Evolutionary conservation across 2,797 vertebrate genomes (phyloP).

Genomic region (Gambelia wislizenii): DNA sequence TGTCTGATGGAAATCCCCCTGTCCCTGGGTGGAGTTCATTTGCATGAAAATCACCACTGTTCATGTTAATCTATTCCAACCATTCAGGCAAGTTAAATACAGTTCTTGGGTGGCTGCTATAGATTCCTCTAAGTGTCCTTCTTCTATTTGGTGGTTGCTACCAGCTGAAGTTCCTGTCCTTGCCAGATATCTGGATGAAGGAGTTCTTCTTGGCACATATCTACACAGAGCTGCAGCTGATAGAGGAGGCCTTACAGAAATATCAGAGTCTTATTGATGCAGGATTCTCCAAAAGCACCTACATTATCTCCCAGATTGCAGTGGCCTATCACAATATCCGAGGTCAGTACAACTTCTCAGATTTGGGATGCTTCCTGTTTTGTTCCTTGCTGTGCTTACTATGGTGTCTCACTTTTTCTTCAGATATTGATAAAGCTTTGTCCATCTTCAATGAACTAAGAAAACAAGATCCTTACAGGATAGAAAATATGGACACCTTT

Average conservation of each 20-base stretch:
- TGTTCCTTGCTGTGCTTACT: constrained; percentile 28
- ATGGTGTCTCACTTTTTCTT: constrained; percentile 50
- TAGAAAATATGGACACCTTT: constrained; percentile 99
- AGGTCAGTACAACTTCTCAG: constrained; percentile 79
- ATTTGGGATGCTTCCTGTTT: neutral
- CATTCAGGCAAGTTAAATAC: neutral
- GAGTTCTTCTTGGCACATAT: constrained; percentile 99
- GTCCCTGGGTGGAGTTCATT: too few relatives aligned
- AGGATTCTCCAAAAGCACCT: constrained; percentile 98
- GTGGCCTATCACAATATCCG: constrained; percentile 99
- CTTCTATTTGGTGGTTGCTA: constrained; percentile 69
- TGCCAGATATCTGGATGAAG: constrained; percentile 97
- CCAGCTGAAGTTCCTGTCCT: constrained; percentile 95
- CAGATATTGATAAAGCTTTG: constrained; percentile 98
- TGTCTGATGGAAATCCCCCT: too few relatives aligned
- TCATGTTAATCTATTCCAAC: neutral
- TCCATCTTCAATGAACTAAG: constrained; percentile 95
- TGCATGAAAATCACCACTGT: neutral
- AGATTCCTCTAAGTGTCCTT: constrained; percentile 58
- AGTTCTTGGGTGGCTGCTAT: constrained; percentile 25
- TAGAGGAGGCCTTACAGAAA: constrained; percentile 97
- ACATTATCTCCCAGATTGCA: constrained; percentile 98
- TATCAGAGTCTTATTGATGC: constrained; percentile 97
- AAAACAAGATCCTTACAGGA: constrained; percentile 96
- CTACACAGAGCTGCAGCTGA: constrained; percentile 98